Percentiles rank a stretch among this genome's conserved stretches.
These are phyloP conservation scores for Prochilodus magdalenae DNA, from an alignment of 2,113 vertebrate species.

Conservation along the genomic window DNA sequence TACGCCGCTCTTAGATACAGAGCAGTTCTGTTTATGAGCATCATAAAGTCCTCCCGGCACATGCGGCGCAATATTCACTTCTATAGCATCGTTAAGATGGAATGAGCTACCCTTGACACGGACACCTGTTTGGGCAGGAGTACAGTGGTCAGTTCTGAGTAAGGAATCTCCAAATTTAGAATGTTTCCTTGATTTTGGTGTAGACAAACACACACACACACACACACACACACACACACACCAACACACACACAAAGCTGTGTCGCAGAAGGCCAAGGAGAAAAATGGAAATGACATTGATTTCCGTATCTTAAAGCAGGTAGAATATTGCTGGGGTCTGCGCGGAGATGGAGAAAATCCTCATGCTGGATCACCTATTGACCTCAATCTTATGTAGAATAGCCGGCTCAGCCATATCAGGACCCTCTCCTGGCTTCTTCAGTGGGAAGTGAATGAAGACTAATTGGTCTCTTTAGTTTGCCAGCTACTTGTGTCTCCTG, in stretches of 20 bases:
- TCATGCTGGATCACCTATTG: constrained; percentile 28
- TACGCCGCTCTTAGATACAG: constrained; percentile 7
- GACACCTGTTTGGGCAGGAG: not conserved
- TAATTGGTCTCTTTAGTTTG: constrained; percentile 54
- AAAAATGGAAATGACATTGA: not conserved
- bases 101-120: constrained; percentile 28
- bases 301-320: constrained; percentile 1
- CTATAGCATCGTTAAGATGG: constrained; percentile 25
- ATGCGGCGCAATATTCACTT: not conserved
- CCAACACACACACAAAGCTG: not conserved
- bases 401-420: constrained; percentile 28
- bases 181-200: not conserved
- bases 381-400: constrained; percentile 43
- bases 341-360: constrained; percentile 24
- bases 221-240: not conserved
- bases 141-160: constrained; percentile 33
- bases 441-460: constrained; percentile 39
- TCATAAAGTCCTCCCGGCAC: constrained; percentile 33
- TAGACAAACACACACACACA: not conserved
- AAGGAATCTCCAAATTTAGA: not conserved
- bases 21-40: constrained; percentile 34
- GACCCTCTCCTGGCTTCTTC: constrained; percentile 35
- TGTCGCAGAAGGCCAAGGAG: no score
- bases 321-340: not conserved
- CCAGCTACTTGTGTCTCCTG: constrained; percentile 35